Evolutionary conservation across 2,113 vertebrate species (phyloP), one percentile per base, ranked within the genome.

Genomic region (Scortum barcoo): DNA sequence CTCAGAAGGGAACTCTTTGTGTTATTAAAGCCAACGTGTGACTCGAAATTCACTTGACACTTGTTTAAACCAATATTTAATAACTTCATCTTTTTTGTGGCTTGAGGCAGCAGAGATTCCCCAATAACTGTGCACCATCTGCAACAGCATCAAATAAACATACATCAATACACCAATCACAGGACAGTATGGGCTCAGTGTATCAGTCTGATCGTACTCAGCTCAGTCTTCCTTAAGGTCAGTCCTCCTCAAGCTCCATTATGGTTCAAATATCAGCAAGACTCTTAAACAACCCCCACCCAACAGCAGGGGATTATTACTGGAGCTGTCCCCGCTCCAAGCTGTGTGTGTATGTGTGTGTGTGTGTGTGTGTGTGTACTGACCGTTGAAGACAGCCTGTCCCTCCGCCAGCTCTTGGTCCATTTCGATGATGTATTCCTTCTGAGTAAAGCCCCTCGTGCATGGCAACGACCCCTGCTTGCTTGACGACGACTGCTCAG

Each of bases 371-470:
- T 56, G 70, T 40, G 60, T 50, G 77, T 7, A 40, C 91, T 90
- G 58, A 94, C 93, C 88, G 54, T 93, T 93, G 82, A 85, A 81
- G 78, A 94, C 69, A 8, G 89, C 76, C 77, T 89, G 91, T 81
- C 93, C 90, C 78, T 87, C 78, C 38, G 67, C 76, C 84, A 89
- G 72, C 76, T 92, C 87, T 22, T 38, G 78, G 24, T 90, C 86
- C 50, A 46, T 57, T 65, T 75, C 20, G 11, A 88, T 82, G 76
- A 85, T 72, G 89, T 91, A 88, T 72, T 91, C 88, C 73, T 91
- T 88, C 63, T 78, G 83, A 60, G 89, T 72, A 76, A 94, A 94
- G 26, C 93, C 91, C 61, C 88, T 77, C 6, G 5, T 42, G 78
- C 93, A 94, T 17, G 82, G 80, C 76, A 73, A 58, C 26, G 42